Evolutionary conservation across 2,797 vertebrate genomes (phyloP).

Genomic region (Setipinna tenuifilis): DNA sequence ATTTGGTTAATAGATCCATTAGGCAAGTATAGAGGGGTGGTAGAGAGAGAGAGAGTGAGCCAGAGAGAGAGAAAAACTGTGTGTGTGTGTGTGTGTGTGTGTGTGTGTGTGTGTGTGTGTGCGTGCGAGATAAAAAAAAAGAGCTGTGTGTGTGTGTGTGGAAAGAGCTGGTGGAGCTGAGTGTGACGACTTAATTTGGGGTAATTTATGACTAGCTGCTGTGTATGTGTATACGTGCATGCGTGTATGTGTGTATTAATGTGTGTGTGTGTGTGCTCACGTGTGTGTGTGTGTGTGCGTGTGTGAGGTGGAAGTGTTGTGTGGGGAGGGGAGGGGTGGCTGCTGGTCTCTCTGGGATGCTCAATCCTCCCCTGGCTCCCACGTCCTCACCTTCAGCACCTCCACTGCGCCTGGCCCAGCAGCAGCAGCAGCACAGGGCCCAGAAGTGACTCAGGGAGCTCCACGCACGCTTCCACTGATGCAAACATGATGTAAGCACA

Average conservation of each 20-base stretch:
- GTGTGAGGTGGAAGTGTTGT: constrained; percentile 55
- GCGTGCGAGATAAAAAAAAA: not conserved
- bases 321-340: no score
- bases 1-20: constrained; percentile 81
- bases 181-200: constrained; percentile 76
- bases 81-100: not conserved
- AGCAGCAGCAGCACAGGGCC: not conserved
- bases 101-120: no score
- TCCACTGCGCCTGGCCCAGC: constrained; percentile 49
- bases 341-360: constrained; percentile 68
- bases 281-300: no score
- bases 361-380: constrained; percentile 52
- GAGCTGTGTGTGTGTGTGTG: not conserved
- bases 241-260: not conserved
- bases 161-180: constrained; percentile 41
- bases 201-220: constrained; percentile 71
- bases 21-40: constrained; percentile 45
- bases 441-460: constrained; percentile 10
- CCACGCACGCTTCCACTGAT: constrained; percentile 64
- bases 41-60: constrained; percentile 50
- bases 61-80: constrained; percentile 46
- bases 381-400: constrained; percentile 63
- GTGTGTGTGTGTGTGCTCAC: no score
- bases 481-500: constrained; percentile 73
- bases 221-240: not conserved